Evolutionary conservation across 2,888 invertebrate genomes (phyloP).

Genomic region (Drosophila fulvimacula): DNA sequence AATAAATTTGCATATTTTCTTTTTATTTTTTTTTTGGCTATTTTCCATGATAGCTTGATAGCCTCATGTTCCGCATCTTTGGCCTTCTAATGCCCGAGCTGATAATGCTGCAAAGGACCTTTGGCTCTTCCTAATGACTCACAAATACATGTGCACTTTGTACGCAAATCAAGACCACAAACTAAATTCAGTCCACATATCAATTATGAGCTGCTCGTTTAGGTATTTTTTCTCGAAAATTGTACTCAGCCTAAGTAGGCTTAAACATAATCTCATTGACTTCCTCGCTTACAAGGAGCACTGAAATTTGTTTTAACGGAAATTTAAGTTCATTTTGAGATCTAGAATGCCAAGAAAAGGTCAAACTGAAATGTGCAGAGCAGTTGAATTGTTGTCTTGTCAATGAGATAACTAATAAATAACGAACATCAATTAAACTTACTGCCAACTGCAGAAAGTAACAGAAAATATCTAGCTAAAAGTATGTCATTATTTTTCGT

Average conservation of each 20-base stretch:
- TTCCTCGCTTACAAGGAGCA: neutral
- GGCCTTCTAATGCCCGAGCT: constrained; percentile 29
- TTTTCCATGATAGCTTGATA: constrained; percentile 19
- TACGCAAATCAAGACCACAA: constrained; percentile 41
- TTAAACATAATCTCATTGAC: constrained; percentile 14
- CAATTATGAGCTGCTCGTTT: constrained; percentile 15
- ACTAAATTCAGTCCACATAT: constrained; percentile 24
- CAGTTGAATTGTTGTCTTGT: neutral
- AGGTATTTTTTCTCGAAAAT: constrained; percentile 5
- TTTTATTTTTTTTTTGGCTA: constrained; percentile 39
- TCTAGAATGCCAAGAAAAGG: neutral
- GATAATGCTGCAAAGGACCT: constrained; percentile 56
- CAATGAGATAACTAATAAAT: neutral
- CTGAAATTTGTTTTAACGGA: constrained; percentile 4
- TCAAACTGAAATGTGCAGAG: neutral
- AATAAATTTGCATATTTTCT: constrained; percentile 66
- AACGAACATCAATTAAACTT: neutral
- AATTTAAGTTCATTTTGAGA: neutral
- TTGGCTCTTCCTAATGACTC: constrained; percentile 69
- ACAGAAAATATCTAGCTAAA: no score
- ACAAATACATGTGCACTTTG: constrained; percentile 41
- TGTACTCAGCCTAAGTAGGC: constrained; percentile 4
- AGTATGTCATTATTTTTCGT: no score
- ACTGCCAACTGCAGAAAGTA: no score
- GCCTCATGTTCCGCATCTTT: constrained; percentile 20